Evolutionary conservation across 2,888 invertebrate genomes (phyloP), one percentile per base, ranked within the genome.

Genomic region (Erebia epiphron): DNA sequence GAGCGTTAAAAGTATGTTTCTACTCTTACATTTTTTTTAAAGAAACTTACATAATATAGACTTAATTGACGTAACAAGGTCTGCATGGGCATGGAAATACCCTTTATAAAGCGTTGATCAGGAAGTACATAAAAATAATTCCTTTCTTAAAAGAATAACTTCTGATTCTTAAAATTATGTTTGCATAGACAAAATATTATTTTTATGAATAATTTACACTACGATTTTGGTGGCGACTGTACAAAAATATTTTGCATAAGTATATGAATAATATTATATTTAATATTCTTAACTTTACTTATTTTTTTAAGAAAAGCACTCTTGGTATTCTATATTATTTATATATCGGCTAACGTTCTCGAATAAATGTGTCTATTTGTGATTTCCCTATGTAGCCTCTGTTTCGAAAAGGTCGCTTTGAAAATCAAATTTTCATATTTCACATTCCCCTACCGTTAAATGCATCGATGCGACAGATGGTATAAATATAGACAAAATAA

Each of bases 71-170:
- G 69, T 75, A 77, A 67, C 49, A 78, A 73, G 75, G 76, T 75
- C 76, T 75, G 74, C 74, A 75, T 75, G 71, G 77, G 74, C 74
- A 75, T 75, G 71, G 77, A 74, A 68, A 74, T 75, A 77, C 75
- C 72, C 83, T 77, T 80, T 81, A 83, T 86, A 86, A 85, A 88
- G 82, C 83, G 82, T 78, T 81, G 79, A 80, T 79, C 81, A 86
- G 85, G 85, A 87, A 88, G 86, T 86, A 83, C 79, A 83, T 80
- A 84, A 89, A 88, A 89, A 88, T 82, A 91, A 85, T 92, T 92
- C 92, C 92, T 92, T 92, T 92, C 89, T 88, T 77, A 92, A 92
- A 92, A 92, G 92, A 92, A 92, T 92, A 92, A 92, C 92, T 80
- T 85, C 82, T 81, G 77, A 79, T 79, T 82, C 78, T 80, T 83